Evolutionary conservation across 2,113 vertebrate species (phyloP).

Genomic region (Melanostigma gelatinosum): DNA sequence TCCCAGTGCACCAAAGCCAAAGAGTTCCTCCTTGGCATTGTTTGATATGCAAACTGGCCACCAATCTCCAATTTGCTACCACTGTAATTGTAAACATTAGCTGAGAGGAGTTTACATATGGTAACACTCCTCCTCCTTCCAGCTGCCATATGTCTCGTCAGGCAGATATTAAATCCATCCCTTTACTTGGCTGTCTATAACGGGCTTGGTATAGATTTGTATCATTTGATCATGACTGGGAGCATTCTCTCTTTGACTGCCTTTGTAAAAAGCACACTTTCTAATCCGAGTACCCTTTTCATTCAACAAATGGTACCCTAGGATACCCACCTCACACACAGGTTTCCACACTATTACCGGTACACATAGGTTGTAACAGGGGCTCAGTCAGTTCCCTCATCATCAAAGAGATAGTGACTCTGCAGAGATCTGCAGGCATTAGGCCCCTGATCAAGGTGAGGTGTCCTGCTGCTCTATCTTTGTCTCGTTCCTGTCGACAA

Average conservation of each 20-base stretch:
- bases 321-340: not conserved
- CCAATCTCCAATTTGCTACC: conserved; percentile 62
- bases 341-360: not conserved
- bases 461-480: not conserved
- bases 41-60: conserved; percentile 70
- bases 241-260: not conserved
- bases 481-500: conserved; percentile 8
- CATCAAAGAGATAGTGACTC: conserved; percentile 29
- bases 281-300: not conserved
- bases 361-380: not conserved
- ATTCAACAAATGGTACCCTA: not conserved
- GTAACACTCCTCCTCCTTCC: conserved; percentile 47
- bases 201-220: not conserved
- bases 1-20: conserved; percentile 51
- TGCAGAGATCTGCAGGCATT: conserved; percentile 12
- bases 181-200: not conserved
- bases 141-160: conserved; percentile 24
- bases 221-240: not conserved
- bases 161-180: conserved; percentile 18
- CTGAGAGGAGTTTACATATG: conserved; percentile 60
- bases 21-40: conserved; percentile 52
- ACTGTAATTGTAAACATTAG: conserved; percentile 67
- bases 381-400: not conserved
- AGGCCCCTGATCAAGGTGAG: conserved; percentile 3
- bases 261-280: conserved; percentile 2